Base-by-base conservation (phyloP, 2,888 invertebrate species). In the Andrena marginata region DNA sequence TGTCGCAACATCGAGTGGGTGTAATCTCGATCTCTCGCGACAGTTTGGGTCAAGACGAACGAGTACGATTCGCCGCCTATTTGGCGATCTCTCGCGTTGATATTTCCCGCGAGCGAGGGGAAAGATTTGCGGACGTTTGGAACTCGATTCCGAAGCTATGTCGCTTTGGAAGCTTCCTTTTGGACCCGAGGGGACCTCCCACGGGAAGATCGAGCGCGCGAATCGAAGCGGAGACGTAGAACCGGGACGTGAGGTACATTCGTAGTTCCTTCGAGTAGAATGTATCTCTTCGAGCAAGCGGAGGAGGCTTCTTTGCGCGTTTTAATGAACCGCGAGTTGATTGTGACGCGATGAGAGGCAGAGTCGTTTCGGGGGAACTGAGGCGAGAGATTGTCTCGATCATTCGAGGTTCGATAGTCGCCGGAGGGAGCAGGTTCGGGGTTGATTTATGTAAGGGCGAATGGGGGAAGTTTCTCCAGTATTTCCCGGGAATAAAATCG, bases 241-340 rank as follows among this genome's bases (percentile, higher is more conserved):
- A 26, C 10, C 56, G 23, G 23, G 20, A 56, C 56, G 56, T 65
- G 35, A 49, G 31, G 54, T 42, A 74, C 26, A 67, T 68, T n/a
- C 35, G 42, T 42, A 16, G 42, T 16, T 5, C 16, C 42, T 31
- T 5, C 31, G 3, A 16, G 67, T 16, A 16, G 29, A 42, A 67
- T 54, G 73, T 67, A 56, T 42, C 73, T 10, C 16, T n/a, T 65
- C 31, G 54, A 68, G 59, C 48, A 31, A 74, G 23, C 7, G 23
- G n/a, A 13, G 1, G 26, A 1, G 49, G 56, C 7, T 35, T 49
- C 6, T 65, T 42, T 2, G 20, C 8, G 65, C 59, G 49, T 51
- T 31, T 10, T 48, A 49, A 75, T 35, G 26, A 49, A 49, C 35
- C 76, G 49, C 49, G 60, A 77, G 76, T 77, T 60, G 77, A 75